phyloP scores from a whole-genome alignment of 1,140 invertebrate species.

The Drosophila mauritiana region DNA sequence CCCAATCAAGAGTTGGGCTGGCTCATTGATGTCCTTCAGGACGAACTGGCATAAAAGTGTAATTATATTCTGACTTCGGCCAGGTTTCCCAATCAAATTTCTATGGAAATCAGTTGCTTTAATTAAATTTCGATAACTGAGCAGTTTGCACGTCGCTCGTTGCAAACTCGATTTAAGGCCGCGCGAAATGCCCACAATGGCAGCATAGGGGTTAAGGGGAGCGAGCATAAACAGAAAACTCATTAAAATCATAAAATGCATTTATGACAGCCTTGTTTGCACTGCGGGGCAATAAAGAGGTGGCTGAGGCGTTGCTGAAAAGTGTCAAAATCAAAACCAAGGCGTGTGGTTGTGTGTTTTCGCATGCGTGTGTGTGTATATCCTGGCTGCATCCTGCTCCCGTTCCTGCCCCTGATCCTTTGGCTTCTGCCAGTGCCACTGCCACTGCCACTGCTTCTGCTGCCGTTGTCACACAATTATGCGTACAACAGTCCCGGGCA shows the following conservation, averaged over 20 bases:
- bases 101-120: slow-evolving; percentile 34
- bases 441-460: slow-evolving; percentile 3
- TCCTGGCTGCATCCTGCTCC: slow-evolving; percentile 59
- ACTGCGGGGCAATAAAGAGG: slow-evolving; percentile 67
- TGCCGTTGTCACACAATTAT: slow-evolving; percentile 79
- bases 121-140: slow-evolving; percentile 42
- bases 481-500: slow-evolving; percentile 68
- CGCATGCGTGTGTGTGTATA: slow-evolving; percentile 48
- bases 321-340: slow-evolving; percentile 81
- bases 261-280: slow-evolving; percentile 79
- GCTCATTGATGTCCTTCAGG: slow-evolving; percentile 17
- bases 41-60: slow-evolving; percentile 15
- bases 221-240: slow-evolving; percentile 78
- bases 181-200: slow-evolving; percentile 24
- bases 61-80: slow-evolving; percentile 34
- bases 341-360: slow-evolving; percentile 34
- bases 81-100: slow-evolving; percentile 15
- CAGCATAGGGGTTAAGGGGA: background rate
- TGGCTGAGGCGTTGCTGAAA: slow-evolving; percentile 60
- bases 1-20: slow-evolving; percentile 3
- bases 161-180: slow-evolving; percentile 15
- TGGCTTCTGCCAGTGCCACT: background rate
- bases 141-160: slow-evolving; percentile 11
- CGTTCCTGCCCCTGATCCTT: slow-evolving; percentile 5
- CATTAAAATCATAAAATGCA: slow-evolving; percentile 83